Percentiles rank a stretch among this genome's conserved stretches.
Evolutionary conservation across 2,888 invertebrate genomes (phyloP).

Genomic region (Polylopha cassiicola): DNA sequence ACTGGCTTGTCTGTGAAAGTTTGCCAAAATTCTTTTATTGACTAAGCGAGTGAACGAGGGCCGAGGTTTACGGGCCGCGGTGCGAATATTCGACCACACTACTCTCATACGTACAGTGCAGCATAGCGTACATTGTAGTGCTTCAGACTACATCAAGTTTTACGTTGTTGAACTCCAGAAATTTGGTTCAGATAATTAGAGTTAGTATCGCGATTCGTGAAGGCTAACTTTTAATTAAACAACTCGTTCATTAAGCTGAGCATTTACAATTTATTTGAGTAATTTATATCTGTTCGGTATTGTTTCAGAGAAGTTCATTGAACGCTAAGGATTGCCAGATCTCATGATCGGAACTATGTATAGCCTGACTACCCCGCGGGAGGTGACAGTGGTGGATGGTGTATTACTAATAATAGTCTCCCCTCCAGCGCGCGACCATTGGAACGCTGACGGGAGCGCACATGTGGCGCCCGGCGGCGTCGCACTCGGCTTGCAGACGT

Average conservation of each 20-base stretch:
- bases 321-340: constrained; percentile 71
- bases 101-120: constrained; percentile 26
- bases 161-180: too few species aligned
- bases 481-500: constrained; percentile 55
- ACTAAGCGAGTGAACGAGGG: constrained; percentile 63
- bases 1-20: constrained; percentile 74
- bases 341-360: constrained; percentile 71
- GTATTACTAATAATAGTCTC: constrained; percentile 74
- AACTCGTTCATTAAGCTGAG: constrained; percentile 6
- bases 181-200: too few species aligned
- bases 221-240: constrained; percentile 3
- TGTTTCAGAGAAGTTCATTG: constrained; percentile 68
- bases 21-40: constrained; percentile 76
- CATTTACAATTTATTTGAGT: constrained; percentile 17
- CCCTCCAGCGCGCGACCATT: constrained; percentile 69
- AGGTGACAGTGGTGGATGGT: constrained; percentile 77
- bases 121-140: too few species aligned
- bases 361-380: constrained; percentile 74
- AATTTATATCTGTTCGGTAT: constrained; percentile 33
- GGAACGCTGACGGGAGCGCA: constrained; percentile 65
- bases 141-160: too few species aligned
- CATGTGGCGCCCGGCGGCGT: constrained; percentile 68
- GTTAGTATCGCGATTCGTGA: too few species aligned
- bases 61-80: constrained; percentile 55
- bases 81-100: constrained; percentile 44